A percentile compares a stretch with the other conserved stretches of the same genome.
Conservation (phyloP, 2,113 vertebrate genomes). For the Toxotes jaculatrix region DNA sequence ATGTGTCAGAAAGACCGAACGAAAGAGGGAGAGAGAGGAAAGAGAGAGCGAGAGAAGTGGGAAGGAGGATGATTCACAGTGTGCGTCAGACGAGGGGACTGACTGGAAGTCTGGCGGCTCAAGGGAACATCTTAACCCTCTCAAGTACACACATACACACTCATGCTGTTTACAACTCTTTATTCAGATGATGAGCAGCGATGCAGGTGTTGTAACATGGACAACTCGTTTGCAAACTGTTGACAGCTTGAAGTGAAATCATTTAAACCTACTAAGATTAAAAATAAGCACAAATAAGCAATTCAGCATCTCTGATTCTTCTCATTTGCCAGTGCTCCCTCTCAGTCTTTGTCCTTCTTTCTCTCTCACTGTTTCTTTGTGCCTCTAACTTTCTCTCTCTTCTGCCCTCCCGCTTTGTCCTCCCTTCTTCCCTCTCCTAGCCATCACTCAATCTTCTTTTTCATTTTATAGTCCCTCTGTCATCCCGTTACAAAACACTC, state of each 20-base stretch:
- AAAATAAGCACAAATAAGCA: slow-evolving; percentile 50
- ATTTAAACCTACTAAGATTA: slow-evolving; percentile 43
- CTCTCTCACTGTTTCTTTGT: background rate
- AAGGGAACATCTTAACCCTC: slow-evolving; percentile 71
- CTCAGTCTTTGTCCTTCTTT: slow-evolving; percentile 2
- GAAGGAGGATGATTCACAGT: slow-evolving; percentile 78
- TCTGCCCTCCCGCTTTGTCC: slow-evolving; percentile 8
- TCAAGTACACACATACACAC: slow-evolving; percentile 29
- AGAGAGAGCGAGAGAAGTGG: slow-evolving; percentile 43
- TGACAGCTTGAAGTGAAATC: slow-evolving; percentile 10
- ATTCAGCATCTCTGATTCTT: slow-evolving; percentile 61
- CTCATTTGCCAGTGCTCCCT: slow-evolving; percentile 25
- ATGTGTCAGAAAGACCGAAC: slow-evolving; percentile 58
- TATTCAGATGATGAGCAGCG: slow-evolving; percentile 3
- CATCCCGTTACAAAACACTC: slow-evolving; percentile 31
- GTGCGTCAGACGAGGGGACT: slow-evolving; percentile 78
- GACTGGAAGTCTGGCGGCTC: slow-evolving; percentile 71
- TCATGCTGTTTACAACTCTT: slow-evolving; percentile 36
- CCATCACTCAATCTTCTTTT: slow-evolving; percentile 30
- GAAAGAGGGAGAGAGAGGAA: slow-evolving; percentile 21
- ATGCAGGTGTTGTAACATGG: slow-evolving; percentile 28
- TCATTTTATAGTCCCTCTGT: slow-evolving; percentile 25
- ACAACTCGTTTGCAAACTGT: slow-evolving; percentile 11
- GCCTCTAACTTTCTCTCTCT: background rate
- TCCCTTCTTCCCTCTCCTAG: slow-evolving; percentile 3